phyloP scores from a whole-genome alignment of 1,140 invertebrate genomes.

The Rhyacophila brunnea region DNA sequence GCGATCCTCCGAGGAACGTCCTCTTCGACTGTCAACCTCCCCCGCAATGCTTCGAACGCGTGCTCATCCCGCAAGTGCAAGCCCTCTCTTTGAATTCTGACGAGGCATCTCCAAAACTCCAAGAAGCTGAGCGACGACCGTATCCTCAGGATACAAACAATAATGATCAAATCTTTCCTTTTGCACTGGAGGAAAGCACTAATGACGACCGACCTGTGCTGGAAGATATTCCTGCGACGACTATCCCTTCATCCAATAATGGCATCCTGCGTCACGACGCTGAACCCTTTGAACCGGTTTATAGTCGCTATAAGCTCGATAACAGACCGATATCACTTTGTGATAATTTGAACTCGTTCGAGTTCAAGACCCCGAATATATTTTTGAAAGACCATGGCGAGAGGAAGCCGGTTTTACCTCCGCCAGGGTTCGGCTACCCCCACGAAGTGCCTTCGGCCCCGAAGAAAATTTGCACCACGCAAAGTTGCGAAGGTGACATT shows the following conservation, averaged over 20 bases:
- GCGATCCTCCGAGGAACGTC: slow-evolving; percentile 25
- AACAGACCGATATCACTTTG: slow-evolving; percentile 21
- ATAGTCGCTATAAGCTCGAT: slow-evolving; percentile 21
- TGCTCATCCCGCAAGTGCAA: slow-evolving; percentile 26
- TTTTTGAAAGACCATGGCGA: neutral
- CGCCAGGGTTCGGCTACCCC: neutral
- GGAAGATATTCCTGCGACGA: neutral
- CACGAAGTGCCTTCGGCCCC: slow-evolving; percentile 3
- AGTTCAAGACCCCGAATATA: slow-evolving; percentile 1
- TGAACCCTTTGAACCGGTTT: slow-evolving; percentile 20
- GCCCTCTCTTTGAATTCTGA: slow-evolving; percentile 16
- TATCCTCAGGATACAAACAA: slow-evolving; percentile 11
- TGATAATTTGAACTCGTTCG: neutral
- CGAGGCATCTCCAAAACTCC: too few species aligned
- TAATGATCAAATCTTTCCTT: slow-evolving; percentile 1
- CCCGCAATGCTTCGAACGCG: slow-evolving; percentile 20
- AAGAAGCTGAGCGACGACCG: neutral
- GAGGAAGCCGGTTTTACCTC: too few species aligned
- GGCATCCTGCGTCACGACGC: slow-evolving; percentile 20
- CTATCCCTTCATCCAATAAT: neutral
- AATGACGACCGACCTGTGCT: neutral
- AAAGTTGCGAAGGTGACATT: neutral
- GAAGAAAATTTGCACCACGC: slow-evolving; percentile 12
- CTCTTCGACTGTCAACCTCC: slow-evolving; percentile 26
- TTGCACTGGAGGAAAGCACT: neutral